Evolutionary conservation across 2,888 invertebrate species (phyloP), one percentile per base, ranked within the genome.

Genomic region (Harpalus rufipes): DNA sequence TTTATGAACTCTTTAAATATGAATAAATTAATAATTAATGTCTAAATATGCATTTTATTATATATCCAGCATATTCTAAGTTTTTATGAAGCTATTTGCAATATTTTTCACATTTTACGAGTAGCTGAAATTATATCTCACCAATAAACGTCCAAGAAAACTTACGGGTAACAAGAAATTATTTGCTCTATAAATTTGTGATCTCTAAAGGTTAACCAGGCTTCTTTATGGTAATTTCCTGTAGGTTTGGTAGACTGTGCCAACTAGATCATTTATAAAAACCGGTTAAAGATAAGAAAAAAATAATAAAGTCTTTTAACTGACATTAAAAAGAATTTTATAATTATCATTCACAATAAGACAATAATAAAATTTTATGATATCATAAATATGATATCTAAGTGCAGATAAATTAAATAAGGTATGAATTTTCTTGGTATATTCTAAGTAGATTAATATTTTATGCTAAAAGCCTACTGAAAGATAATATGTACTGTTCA

Each of bases 271-370:
- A 44, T 74, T 74, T 44, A 39, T 25, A n/a, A 39, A 68, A 74
- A 74, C 44, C 72, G 16, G 72, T 44, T 74, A 18, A 74, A 74
- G 72, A 8, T 74, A 18, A 44, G 8, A 41, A 44, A 18, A 18
- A 44, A 7, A 18, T 6, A 4, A 44, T 14, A 44, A 44, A 3
- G 44, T 39, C 5, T 68, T 68, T 68, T 68, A 39, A 39, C 14
- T 74, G 72, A 44, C 72, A 74, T 74, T 74, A 44, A 74, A 8
- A 72, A 44, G 72, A 74, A 74, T 74, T 74, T 68, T 74, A 18
- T 74, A 74, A 74, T 74, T 74, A 74, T 74, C 14, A 18, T 39
- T 39, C 68, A 14, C 41, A 65, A 32, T 8, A 8, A 72, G 68
- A 74, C 41, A 68, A 68, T 68, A 74, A 74, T 68, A 74, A 74